Evolutionary conservation across 2,888 invertebrate species (phyloP).

Genomic region (Gortyna flavago): DNA sequence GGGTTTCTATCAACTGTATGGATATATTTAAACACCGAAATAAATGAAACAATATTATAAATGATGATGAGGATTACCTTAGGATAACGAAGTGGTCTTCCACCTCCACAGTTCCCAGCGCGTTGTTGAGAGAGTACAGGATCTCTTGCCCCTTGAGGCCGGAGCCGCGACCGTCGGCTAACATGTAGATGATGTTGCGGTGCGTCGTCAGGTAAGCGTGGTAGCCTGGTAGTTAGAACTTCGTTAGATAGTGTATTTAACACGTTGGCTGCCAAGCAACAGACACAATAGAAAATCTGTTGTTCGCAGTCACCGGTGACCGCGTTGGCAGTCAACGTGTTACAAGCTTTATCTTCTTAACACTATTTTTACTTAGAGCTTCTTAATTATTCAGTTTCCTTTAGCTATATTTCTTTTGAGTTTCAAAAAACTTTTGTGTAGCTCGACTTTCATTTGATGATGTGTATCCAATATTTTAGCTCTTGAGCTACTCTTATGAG

Average conservation of each 20-base stretch:
- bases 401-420: neutral
- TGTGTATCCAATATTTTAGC: too few species aligned
- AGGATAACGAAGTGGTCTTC: constrained; percentile 95
- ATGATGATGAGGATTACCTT: constrained; percentile 79
- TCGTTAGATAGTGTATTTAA: neutral
- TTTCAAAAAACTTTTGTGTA: neutral
- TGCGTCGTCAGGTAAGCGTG: constrained; percentile 94
- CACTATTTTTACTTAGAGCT: neutral
- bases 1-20: neutral
- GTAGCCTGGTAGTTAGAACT: constrained; percentile 82
- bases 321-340: too few species aligned
- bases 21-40: too few species aligned
- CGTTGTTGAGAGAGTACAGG: constrained; percentile 94
- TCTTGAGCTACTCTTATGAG: too few species aligned
- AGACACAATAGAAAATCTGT: too few species aligned
- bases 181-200: constrained; percentile 93
- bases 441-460: neutral
- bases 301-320: too few species aligned
- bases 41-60: neutral
- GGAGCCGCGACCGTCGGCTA: constrained; percentile 96
- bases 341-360: neutral
- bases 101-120: constrained; percentile 95
- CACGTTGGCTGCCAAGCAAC: too few species aligned
- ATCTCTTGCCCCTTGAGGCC: constrained; percentile 95
- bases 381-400: neutral